These are phyloP conservation scores for Hydropotes inermis DNA, from an alignment of 2,113 vertebrate genomes.

Conservation along the genomic window DNA sequence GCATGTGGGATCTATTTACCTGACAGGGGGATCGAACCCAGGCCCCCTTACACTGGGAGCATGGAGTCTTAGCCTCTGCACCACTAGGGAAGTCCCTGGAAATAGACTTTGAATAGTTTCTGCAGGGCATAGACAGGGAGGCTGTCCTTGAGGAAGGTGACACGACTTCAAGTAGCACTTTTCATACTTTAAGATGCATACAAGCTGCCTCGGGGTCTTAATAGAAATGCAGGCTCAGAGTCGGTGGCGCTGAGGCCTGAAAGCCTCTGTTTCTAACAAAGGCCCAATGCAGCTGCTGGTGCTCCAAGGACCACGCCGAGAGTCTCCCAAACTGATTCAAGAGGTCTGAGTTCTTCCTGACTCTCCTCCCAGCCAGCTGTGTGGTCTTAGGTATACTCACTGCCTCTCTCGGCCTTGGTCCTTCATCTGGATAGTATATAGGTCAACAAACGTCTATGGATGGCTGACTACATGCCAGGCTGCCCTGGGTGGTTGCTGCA, in stretches of 20 bases:
- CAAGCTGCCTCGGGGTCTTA: background rate
- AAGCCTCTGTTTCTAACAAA: background rate
- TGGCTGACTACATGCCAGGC: background rate
- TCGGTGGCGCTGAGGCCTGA: background rate
- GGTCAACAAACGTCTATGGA: background rate
- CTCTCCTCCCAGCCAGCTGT: background rate
- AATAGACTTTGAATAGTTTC: too few species aligned
- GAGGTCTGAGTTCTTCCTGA: background rate
- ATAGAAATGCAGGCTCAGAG: background rate
- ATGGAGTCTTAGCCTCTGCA: background rate
- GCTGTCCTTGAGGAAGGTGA: background rate
- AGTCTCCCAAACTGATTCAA: background rate
- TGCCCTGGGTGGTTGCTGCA: background rate
- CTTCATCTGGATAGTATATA: background rate
- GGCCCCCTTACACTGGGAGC: background rate
- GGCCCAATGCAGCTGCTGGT: background rate
- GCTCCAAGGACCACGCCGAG: background rate
- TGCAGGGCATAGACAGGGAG: rapidly evolving
- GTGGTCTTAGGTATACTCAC: background rate
- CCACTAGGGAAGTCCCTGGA: background rate
- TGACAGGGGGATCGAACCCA: background rate
- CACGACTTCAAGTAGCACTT: background rate
- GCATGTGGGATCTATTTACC: background rate
- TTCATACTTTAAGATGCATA: background rate
- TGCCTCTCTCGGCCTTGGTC: background rate